phyloP scores from a whole-genome alignment of 2,113 vertebrate species.

The Elephas maximus region DNA sequence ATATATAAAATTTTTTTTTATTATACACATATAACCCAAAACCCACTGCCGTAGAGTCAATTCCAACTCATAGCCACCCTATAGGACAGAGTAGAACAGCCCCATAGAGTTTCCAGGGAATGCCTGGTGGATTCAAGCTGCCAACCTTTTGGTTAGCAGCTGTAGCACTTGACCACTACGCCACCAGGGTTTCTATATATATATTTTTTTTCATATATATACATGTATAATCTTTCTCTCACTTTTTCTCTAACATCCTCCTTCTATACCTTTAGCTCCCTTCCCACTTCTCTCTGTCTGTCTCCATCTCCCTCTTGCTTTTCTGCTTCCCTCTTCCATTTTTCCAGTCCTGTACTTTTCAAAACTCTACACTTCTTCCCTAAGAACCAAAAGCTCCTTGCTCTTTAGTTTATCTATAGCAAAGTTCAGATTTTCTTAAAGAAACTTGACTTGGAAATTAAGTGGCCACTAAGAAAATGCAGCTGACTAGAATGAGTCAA shows the following conservation, averaged over 20 bases:
- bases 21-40: too few species aligned
- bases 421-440: background rate
- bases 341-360: too few species aligned
- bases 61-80: too few species aligned
- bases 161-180: too few species aligned
- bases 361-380: background rate
- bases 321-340: background rate
- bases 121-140: too few species aligned
- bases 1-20: too few species aligned
- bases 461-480: background rate
- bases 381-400: background rate
- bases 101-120: too few species aligned
- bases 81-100: too few species aligned
- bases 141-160: too few species aligned
- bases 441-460: conserved; percentile 5
- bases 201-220: too few species aligned
- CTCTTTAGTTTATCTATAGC: background rate
- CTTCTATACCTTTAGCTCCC: background rate
- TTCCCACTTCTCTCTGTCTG: background rate
- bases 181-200: too few species aligned
- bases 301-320: background rate
- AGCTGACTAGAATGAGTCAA: background rate
- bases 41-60: too few species aligned
- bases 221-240: background rate
- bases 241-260: background rate